phyloP scores from a whole-genome alignment of 37 sponge, comb jelly and placozoan genomes.

The Agelas oroides region DNA sequence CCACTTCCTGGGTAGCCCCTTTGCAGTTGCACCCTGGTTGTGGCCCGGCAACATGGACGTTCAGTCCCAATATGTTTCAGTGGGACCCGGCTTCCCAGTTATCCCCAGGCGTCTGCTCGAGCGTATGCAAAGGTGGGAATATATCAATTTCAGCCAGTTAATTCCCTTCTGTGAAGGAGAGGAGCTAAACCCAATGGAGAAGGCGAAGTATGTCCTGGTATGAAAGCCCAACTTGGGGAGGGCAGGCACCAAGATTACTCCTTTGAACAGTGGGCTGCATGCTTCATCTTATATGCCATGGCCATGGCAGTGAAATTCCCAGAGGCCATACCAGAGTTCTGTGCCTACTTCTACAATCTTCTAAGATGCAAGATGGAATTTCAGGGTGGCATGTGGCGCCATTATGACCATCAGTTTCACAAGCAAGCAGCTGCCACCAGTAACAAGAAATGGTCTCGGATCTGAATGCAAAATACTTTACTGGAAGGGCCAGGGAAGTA shows the following conservation, averaged over 20 bases:
- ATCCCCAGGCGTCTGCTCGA: constrained; percentile 4
- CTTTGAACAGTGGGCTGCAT: constrained; percentile 10
- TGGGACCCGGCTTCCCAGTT: background rate
- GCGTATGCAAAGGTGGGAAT: constrained; percentile 5
- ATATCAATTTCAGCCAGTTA: constrained; percentile 12
- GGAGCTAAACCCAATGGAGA: too few relatives aligned
- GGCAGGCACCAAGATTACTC: too few relatives aligned
- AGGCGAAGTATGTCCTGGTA: too few relatives aligned
- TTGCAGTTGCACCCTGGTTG: too few relatives aligned
- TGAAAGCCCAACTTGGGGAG: too few relatives aligned
- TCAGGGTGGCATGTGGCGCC: background rate
- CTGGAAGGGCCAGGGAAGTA: background rate
- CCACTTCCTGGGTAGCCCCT: too few relatives aligned
- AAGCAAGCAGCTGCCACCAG: constrained; percentile 4
- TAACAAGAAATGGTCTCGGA: background rate
- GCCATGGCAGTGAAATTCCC: background rate
- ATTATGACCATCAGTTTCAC: background rate
- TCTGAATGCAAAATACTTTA: constrained; percentile 11
- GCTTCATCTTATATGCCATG: constrained; percentile 1
- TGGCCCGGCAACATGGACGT: background rate
- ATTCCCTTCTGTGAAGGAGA: too few relatives aligned
- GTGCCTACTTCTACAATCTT: background rate
- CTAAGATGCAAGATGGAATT: background rate
- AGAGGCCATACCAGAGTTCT: background rate
- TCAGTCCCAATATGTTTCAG: background rate